Evolutionary conservation across 2,888 invertebrate genomes (phyloP), one percentile per base, ranked within the genome.

Genomic region (Eupithecia pulchellata): DNA sequence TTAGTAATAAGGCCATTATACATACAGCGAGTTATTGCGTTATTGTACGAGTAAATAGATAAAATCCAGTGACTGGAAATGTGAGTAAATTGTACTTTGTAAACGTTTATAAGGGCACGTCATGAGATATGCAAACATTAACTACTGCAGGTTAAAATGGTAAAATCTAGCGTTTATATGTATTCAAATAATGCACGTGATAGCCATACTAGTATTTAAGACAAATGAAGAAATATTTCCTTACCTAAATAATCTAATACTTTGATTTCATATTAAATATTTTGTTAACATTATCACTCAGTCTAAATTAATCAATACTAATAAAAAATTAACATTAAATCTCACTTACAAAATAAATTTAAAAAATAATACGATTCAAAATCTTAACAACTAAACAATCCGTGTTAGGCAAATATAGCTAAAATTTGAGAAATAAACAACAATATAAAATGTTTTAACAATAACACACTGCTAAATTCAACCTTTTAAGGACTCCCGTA

Each of bases 91-190:
- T 71, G 74, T 75, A 77, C 73, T 76, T 75, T 39, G 34, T 52
- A 55, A 71, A 68, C 64, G 64, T 55, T 71, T 9, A 17, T 71
- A 65, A 71, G 70, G 64, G 67, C 74, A 75, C 71, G 69, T 73
- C 71, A 69, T 72, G 70, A 68, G 72, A 76, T 77, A 76, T 78
- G 74, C 75, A 72, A 68, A 65, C 69, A 71, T 67, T 67, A 39
- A 64, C 70, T 75, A 73, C 52, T 32, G 60, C 63, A 34, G 55
- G 52, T 71, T 68, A 27, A 64, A 67, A 42, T 63, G 71, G 72
- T 77, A 82, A 85, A 81, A 83, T 84, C 85, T 86, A 86, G 81
- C 82, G 86, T 89, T 89, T n/a, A n/a, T 89, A 86, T 88, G 87
- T 79, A 87, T 87, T 88, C 86, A 87, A 75, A 72, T 79, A 79